Base-by-base conservation (phyloP, 92 coral and sea anemone species). In the Epizoanthus fatuus region DNA sequence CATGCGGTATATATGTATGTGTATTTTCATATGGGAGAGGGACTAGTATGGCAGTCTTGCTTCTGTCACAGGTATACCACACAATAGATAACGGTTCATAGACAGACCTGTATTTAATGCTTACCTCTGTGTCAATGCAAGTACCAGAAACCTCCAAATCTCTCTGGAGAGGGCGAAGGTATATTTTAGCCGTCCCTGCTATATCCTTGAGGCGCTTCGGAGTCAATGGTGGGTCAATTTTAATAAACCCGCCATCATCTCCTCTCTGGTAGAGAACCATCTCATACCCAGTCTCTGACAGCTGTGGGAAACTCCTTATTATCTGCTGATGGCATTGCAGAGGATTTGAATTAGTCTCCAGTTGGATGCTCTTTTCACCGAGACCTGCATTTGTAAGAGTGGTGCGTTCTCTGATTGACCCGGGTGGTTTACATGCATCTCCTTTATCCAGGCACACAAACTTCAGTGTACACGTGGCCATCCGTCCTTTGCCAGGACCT, bases 321-420 rank as follows among this genome's bases (percentile, higher is more conserved):
- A 89, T 84, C 69, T 76, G 75, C 55, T 60, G 62, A 35, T 85
- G 83, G 53, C 83, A 74, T 66, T 85, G 72, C 66, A 75, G 49
- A n/a, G 35, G 60, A 84, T 38, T 86, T 51, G 49, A 67, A 53
- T 76, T 67, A 35, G 51, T 52, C 38, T 52, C 25, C 7, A 76
- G 57, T 54, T 86, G 90, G 40, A 90, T 86, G 79, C 90, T 90
- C 57, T 59, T 75, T 25, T 90, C 93, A 7, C 93, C 90, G 14
- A 90, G 86, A 39, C 91, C 93, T 44, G 88, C 91, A 58, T 86
- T 90, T 4, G 79, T 35, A 68, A 90, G 75, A 5, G 72, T 20
- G 20, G 93, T 73, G 40, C 90, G 55, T 40, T 90, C 91, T 80
- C 75, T 90, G 55, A 90, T 69, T 15, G 80, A 29, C 16, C 42